Evolutionary conservation across 2,888 invertebrate genomes (phyloP).

Genomic region (Eupelmus urozonus): DNA sequence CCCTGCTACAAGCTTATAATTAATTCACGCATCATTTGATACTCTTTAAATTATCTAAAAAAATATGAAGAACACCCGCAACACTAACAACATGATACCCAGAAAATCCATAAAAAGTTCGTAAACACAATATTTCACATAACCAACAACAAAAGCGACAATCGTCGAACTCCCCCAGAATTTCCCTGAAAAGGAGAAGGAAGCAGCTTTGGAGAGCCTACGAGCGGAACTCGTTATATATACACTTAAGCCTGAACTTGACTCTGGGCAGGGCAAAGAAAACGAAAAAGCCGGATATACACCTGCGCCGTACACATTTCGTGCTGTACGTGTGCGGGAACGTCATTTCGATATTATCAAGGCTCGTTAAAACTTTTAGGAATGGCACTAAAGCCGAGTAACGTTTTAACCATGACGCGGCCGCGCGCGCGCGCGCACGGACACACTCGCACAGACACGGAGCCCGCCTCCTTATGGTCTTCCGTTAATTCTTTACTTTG

Average conservation of each 20-base stretch:
- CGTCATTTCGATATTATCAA: slow-evolving; percentile 55
- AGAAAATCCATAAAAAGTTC: too few species aligned
- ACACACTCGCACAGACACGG: not conserved
- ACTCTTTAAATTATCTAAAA: too few species aligned
- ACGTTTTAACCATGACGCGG: slow-evolving; percentile 33
- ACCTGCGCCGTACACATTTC: not conserved
- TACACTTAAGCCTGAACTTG: slow-evolving; percentile 6
- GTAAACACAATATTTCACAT: too few species aligned
- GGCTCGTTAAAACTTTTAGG: slow-evolving; percentile 58
- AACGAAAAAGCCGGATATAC: slow-evolving; percentile 23
- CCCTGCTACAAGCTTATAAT: too few species aligned
- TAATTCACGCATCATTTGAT: too few species aligned
- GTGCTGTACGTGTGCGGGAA: not conserved
- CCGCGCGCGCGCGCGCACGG: not conserved
- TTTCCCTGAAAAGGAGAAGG: slow-evolving; percentile 19
- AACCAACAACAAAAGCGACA: too few species aligned
- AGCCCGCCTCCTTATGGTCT: slow-evolving; percentile 20
- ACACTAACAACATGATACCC: too few species aligned
- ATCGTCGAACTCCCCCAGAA: not conserved
- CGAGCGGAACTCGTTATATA: slow-evolving; percentile 35
- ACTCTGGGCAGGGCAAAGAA: slow-evolving; percentile 11
- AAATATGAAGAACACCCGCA: too few species aligned
- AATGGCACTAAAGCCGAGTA: slow-evolving; percentile 52
- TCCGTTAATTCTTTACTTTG: slow-evolving; percentile 52
- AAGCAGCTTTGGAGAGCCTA: not conserved